Percentiles rank a stretch among this genome's conserved stretches.
Conservation (phyloP, 1,140 invertebrate species). For the Wiebesia pumilae region DNA sequence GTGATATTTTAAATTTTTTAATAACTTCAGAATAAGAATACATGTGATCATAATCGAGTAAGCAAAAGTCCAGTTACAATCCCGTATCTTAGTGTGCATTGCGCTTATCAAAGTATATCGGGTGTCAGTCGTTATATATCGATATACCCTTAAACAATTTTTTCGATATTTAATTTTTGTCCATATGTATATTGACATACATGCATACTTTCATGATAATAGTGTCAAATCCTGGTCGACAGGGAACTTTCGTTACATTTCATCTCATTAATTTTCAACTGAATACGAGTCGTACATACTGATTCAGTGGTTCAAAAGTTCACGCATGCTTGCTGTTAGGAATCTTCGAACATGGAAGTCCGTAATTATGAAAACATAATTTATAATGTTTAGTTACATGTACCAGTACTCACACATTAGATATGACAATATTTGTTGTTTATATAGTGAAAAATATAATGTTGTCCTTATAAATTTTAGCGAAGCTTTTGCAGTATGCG, state of each 20-base stretch:
- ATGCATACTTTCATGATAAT: slow-evolving; percentile 36
- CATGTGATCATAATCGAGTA: not conserved
- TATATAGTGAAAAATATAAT: not conserved
- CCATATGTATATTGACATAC: not conserved
- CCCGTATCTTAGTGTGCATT: too few relatives aligned
- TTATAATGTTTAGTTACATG: not conserved
- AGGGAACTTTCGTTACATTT: not conserved
- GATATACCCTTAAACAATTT: not conserved
- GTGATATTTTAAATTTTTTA: not conserved
- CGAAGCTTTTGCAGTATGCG: too few relatives aligned
- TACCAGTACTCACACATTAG: not conserved
- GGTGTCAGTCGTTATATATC: not conserved
- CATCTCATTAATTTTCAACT: slow-evolving; percentile 28
- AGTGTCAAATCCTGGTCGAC: slow-evolving; percentile 35
- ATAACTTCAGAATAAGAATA: not conserved
- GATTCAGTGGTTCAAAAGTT: not conserved
- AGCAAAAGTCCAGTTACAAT: not conserved
- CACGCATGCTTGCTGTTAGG: not conserved
- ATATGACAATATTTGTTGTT: not conserved
- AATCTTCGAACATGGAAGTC: slow-evolving; percentile 17
- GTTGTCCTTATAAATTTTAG: not conserved
- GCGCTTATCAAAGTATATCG: not conserved
- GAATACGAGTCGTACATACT: slow-evolving; percentile 23
- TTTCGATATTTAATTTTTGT: not conserved
- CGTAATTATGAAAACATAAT: slow-evolving; percentile 30